These are phyloP conservation scores for Nomada lathburiana DNA, from an alignment of 2,888 invertebrate species.

Conservation along the genomic window DNA sequence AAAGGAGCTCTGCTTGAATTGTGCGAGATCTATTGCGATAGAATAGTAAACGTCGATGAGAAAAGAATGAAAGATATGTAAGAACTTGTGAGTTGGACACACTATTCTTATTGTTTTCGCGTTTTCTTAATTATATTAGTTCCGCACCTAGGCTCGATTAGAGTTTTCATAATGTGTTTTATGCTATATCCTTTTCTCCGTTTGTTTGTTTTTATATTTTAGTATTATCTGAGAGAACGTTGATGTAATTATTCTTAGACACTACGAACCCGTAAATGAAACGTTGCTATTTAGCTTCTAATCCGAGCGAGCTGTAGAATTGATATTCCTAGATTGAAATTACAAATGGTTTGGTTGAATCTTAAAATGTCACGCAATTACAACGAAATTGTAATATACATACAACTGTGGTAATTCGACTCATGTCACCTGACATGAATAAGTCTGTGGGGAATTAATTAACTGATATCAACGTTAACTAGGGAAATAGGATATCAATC, in stretches of 20 bases:
- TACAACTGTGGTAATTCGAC: neutral
- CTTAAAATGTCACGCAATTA: neutral
- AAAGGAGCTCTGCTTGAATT: neutral
- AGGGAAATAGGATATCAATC: neutral
- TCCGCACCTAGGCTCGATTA: constrained; percentile 30
- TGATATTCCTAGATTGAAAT: neutral
- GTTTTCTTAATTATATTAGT: constrained; percentile 2
- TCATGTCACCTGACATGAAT: neutral
- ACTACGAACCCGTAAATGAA: constrained; percentile 14
- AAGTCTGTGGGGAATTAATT: neutral
- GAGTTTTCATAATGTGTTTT: neutral
- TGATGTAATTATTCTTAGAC: constrained; percentile 15
- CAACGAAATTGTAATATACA: constrained; percentile 5
- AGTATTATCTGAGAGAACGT: constrained; percentile 10
- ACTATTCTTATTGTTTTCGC: constrained; percentile 30
- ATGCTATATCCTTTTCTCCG: constrained; percentile 2
- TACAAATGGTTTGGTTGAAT: neutral
- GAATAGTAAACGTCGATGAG: neutral
- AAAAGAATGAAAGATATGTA: too few species aligned
- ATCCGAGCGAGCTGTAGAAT: neutral
- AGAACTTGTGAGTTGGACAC: neutral
- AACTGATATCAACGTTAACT: neutral
- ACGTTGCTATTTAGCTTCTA: constrained; percentile 7
- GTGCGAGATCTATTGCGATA: neutral
- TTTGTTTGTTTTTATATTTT: too few species aligned